A percentile compares a stretch with the other conserved stretches of the same genome.
These are phyloP conservation scores for Lasioglossum vierecki DNA, from an alignment of 2,888 invertebrate species.

Conservation along the genomic window DNA sequence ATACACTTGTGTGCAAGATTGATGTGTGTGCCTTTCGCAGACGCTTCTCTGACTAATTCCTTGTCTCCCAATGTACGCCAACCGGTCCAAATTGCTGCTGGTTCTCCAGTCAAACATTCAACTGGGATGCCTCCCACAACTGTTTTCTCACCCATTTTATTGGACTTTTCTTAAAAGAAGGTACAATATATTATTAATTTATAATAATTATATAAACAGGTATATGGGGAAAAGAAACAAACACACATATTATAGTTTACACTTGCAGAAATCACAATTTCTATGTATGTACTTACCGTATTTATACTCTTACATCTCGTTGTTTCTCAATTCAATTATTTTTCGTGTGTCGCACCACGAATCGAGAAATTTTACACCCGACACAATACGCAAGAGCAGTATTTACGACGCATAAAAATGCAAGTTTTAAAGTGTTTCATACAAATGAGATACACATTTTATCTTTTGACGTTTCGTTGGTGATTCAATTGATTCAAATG, in stretches of 20 bases:
- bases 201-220: background rate
- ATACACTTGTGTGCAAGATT: constrained; percentile 87
- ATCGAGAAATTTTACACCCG: background rate
- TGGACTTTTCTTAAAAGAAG: constrained; percentile 9
- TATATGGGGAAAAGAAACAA: background rate
- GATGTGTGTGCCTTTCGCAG: constrained; percentile 88
- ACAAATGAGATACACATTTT: constrained; percentile 5
- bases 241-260: background rate
- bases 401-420: constrained; percentile 19
- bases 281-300: background rate
- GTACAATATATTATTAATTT: background rate
- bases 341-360: background rate
- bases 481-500: background rate
- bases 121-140: constrained; percentile 82
- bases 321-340: background rate
- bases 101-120: constrained; percentile 86
- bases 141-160: constrained; percentile 68
- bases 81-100: constrained; percentile 87
- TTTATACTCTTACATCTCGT: background rate
- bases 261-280: background rate
- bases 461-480: constrained; percentile 18
- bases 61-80: constrained; percentile 87
- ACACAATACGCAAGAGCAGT: background rate
- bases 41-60: constrained; percentile 89
- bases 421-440: background rate